These are phyloP conservation scores for Hypselothyrea guttata DNA, from an alignment of 2,888 invertebrate genomes.

Conservation along the genomic window DNA sequence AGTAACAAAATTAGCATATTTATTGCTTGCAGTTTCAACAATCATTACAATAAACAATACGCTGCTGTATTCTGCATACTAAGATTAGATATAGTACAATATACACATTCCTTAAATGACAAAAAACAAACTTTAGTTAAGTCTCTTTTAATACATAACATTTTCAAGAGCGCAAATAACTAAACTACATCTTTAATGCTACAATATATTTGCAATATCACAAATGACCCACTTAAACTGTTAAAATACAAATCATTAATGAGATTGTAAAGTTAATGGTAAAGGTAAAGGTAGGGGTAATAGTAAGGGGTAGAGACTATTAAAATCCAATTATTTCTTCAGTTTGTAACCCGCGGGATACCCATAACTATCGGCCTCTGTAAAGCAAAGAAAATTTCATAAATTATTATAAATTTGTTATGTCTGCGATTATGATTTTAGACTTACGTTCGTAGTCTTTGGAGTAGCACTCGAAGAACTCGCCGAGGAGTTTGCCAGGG, in stretches of 20 bases:
- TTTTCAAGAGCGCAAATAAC: slow-evolving; percentile 38
- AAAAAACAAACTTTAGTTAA: slow-evolving; percentile 35
- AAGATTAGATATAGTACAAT: slow-evolving; percentile 31
- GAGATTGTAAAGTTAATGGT: slow-evolving; percentile 16
- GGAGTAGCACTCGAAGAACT: slow-evolving; percentile 87
- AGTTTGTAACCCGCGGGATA: slow-evolving; percentile 82
- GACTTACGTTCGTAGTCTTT: slow-evolving; percentile 87
- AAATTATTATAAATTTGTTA: too few relatives aligned
- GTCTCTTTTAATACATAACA: slow-evolving; percentile 24
- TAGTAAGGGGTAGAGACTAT: background rate
- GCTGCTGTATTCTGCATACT: slow-evolving; percentile 6
- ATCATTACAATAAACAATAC: slow-evolving; percentile 33
- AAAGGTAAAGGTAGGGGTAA: background rate
- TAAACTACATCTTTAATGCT: slow-evolving; percentile 30
- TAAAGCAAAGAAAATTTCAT: background rate
- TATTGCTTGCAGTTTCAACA: slow-evolving; percentile 35
- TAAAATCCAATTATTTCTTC: slow-evolving; percentile 61
- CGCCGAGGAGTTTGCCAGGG: slow-evolving; percentile 86
- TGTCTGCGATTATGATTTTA: too few relatives aligned
- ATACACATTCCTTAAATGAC: slow-evolving; percentile 39
- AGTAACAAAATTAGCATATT: slow-evolving; percentile 41
- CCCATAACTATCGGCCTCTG: slow-evolving; percentile 85
- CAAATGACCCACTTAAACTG: slow-evolving; percentile 71
- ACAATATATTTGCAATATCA: slow-evolving; percentile 73
- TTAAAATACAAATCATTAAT: slow-evolving; percentile 56